Base-by-base conservation (phyloP, 2,113 vertebrate species). In the Hippoglossus stenolepis region DNA sequence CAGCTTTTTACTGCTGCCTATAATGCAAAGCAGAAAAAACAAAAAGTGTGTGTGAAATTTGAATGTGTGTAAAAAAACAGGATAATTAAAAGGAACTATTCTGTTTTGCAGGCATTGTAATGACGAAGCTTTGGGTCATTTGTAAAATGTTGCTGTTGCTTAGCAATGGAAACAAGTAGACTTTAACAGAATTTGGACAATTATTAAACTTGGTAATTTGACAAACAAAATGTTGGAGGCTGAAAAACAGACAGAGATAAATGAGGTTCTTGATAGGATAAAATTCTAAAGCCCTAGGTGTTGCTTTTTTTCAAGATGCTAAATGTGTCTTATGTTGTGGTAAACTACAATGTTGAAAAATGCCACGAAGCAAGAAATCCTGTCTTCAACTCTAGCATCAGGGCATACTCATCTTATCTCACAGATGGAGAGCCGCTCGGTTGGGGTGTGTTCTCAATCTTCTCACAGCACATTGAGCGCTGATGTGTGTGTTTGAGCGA, bases 381-480 rank as follows among this genome's bases (percentile, higher is more conserved):
- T 82, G 75, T 76, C 45, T 53, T 73, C 8, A 10, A 21, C 26
- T 64, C 3, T 24, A 54, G 73, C 35, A 26, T 56, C 1, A 51
- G 23, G 75, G 51, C 79, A 85, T 79, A 75, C 63, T 65, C 81
- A 56, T 89, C 89, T 94, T 95, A 94, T 95, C 93, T 86, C 53
- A 26, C 65, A 67, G 59, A 73, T 45, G 70, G 80, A 69, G 67
- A 78, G 65, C 75, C 61, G 65, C 84, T 86, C 65, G n/a, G 77
- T 85, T 82, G 78, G 93, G 94, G 94, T 75, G 94, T 94, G 93
- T 92, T 90, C 90, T 89, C 91, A 94, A 95, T 95, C 95, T 92
- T 83, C 80, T 84, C 82, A 35, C 60, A 83, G 80, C 94, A 94
- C 90, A 92, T 93, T 93, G 90, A 89, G 75, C n/a, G 65, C 35